Base-by-base conservation (phyloP, 1,140 invertebrate genomes). In the Bombus turneri region DNA sequence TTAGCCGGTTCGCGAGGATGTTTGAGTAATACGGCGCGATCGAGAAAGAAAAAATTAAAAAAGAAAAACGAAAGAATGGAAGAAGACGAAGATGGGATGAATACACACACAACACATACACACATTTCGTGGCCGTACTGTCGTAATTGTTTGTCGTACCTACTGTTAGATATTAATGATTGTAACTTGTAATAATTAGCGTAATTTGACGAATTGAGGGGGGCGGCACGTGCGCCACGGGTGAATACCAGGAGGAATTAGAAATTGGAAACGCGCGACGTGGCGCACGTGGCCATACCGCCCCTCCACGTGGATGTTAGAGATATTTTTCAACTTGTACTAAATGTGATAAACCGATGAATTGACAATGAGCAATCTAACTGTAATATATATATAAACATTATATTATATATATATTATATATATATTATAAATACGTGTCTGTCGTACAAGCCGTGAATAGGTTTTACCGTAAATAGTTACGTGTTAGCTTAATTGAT, bases 361-460 rank as follows among this genome's bases (percentile, higher is more conserved):
- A 95, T 95, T 95, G 94, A 95, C 94, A 95, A 95, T 95, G 94
- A 95, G 94, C 94, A 95, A 95, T 95, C 94, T 94, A 94, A 95
- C 82, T 95, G 94, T 95, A 95, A 94, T 92, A 86, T 87, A 88
- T 86, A 90, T 73, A 79, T 86, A 91, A 62, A 87, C 53, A 87
- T 84, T 82, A 81, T 74, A 81, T 76, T 77, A 77, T 77, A 89
- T 80, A 89, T 90, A 88, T 83, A 84, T 81, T 84, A 87, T 87
- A 89, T 75, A 75, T 85, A 74, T 86, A 71, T 71, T 71, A 71
- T 71, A 71, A 85, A 92, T 92, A 93, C 86, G 86, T 94, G 93
- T 94, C 92, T 94, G 91, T 94, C 91, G 93, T 95, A 93, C 93
- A 94, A 94, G 91, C 92, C 91, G 88, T 93, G 88, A 92, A 82